phyloP scores from a whole-genome alignment of 2,888 invertebrate genomes.

The Leptinotarsa tumamoca region DNA sequence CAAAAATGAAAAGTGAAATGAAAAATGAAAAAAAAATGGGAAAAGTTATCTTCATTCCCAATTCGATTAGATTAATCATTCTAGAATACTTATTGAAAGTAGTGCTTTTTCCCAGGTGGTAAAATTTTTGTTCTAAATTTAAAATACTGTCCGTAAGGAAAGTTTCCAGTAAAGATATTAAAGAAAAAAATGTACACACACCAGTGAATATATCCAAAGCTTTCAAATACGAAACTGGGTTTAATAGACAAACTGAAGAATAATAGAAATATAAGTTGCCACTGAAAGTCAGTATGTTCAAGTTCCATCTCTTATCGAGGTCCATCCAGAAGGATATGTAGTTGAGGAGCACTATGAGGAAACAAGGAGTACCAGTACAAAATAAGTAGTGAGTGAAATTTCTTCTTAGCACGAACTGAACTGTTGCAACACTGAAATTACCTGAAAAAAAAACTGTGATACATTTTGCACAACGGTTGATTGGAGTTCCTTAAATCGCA shows the following conservation, averaged over 20 bases:
- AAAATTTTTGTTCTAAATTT: slow-evolving; percentile 35
- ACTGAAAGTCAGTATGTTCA: slow-evolving; percentile 40
- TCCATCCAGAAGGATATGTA: slow-evolving; percentile 53
- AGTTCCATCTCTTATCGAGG: slow-evolving; percentile 36
- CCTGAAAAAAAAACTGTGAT: slow-evolving; percentile 43
- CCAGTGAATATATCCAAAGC: slow-evolving; percentile 52
- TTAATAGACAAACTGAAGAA: slow-evolving; percentile 37
- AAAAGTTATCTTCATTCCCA: slow-evolving; percentile 42
- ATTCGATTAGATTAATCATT: slow-evolving; percentile 35
- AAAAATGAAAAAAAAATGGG: slow-evolving; percentile 49
- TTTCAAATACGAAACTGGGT: slow-evolving; percentile 48
- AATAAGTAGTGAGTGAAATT: slow-evolving; percentile 48
- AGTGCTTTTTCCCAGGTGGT: slow-evolving; percentile 32
- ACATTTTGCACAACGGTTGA: neutral
- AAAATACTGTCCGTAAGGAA: slow-evolving; percentile 42
- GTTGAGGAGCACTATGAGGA: slow-evolving; percentile 48
- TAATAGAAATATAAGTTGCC: slow-evolving; percentile 44
- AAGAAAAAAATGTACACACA: slow-evolving; percentile 45
- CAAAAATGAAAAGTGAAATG: slow-evolving; percentile 29
- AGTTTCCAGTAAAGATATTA: slow-evolving; percentile 49
- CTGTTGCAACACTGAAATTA: slow-evolving; percentile 52
- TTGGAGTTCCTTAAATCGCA: neutral
- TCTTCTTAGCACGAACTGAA: slow-evolving; percentile 50
- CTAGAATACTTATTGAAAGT: slow-evolving; percentile 32
- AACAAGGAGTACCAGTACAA: slow-evolving; percentile 50